Conservation (phyloP, 1,140 invertebrate species). For the Aplysia californica region DNA sequence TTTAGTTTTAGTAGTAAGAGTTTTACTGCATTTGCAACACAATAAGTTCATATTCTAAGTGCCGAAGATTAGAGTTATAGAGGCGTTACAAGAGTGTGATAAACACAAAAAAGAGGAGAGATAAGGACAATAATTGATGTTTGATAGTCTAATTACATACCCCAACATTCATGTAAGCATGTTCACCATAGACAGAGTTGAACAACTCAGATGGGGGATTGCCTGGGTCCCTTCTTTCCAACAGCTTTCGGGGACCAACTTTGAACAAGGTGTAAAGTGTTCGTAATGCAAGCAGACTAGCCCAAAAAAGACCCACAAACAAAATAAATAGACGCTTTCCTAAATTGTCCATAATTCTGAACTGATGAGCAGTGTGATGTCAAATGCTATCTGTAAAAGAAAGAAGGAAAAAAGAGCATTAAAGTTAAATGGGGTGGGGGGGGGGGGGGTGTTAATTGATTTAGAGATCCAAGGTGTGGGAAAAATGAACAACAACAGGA, state of each 20-base stretch:
- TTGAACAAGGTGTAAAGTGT: background rate
- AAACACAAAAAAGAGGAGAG: background rate
- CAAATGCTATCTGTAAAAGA: too few species aligned
- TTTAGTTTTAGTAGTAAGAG: too few species aligned
- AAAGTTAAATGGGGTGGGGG: too few species aligned
- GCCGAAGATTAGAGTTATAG: too few species aligned
- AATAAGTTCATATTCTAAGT: too few species aligned
- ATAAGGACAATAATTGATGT: background rate
- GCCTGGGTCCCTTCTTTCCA: background rate
- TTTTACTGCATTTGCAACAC: too few species aligned
- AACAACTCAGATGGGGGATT: background rate
- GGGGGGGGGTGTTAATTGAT: too few species aligned
- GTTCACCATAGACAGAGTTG: slow-evolving; percentile 5
- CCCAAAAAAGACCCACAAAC: background rate
- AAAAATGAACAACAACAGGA: too few species aligned
- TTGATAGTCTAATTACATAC: background rate
- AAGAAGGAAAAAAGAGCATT: too few species aligned
- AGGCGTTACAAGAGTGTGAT: background rate
- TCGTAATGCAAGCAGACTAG: background rate
- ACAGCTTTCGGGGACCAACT: background rate
- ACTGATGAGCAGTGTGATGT: too few species aligned
- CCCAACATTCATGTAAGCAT: background rate
- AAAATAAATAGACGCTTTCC: background rate
- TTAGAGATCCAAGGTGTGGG: too few species aligned
- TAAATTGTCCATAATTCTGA: background rate